These are phyloP conservation scores for Pterois miles DNA, from an alignment of 2,797 vertebrate species.

Conservation along the genomic window DNA sequence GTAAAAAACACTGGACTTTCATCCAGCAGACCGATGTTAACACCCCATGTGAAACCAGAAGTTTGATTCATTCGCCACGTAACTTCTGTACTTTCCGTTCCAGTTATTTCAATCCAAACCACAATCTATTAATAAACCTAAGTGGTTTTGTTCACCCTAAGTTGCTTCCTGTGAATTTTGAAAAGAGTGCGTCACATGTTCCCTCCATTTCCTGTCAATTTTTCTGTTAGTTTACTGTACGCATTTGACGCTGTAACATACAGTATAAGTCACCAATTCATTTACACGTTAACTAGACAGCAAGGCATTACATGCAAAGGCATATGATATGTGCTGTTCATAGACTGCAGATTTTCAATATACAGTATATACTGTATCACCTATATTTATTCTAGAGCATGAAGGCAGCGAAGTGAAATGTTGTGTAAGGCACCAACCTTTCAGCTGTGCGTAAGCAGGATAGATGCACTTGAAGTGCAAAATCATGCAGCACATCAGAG, in stretches of 20 bases:
- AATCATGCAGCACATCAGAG: slow-evolving; percentile 12
- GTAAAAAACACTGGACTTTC: too few species aligned
- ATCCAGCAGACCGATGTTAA: too few species aligned
- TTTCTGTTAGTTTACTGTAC: neutral
- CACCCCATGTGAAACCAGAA: too few species aligned
- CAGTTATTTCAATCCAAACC: too few species aligned
- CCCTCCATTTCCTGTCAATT: neutral
- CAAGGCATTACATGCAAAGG: neutral
- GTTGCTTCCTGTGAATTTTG: too few species aligned
- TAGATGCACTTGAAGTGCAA: slow-evolving; percentile 2
- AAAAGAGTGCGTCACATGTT: too few species aligned
- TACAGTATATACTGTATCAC: neutral
- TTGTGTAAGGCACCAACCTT: neutral
- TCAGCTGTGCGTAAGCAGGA: neutral
- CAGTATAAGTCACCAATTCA: neutral
- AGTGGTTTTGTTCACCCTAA: too few species aligned
- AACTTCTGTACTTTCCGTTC: too few species aligned
- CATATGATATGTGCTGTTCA: neutral
- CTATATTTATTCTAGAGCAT: neutral
- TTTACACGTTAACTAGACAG: neutral
- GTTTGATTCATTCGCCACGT: too few species aligned
- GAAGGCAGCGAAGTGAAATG: slow-evolving; percentile 1
- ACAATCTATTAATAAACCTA: too few species aligned
- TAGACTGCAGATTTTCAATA: neutral
- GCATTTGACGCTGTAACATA: neutral